These are phyloP conservation scores for Siniperca chuatsi DNA, from an alignment of 2,113 vertebrate species.

Conservation along the genomic window DNA sequence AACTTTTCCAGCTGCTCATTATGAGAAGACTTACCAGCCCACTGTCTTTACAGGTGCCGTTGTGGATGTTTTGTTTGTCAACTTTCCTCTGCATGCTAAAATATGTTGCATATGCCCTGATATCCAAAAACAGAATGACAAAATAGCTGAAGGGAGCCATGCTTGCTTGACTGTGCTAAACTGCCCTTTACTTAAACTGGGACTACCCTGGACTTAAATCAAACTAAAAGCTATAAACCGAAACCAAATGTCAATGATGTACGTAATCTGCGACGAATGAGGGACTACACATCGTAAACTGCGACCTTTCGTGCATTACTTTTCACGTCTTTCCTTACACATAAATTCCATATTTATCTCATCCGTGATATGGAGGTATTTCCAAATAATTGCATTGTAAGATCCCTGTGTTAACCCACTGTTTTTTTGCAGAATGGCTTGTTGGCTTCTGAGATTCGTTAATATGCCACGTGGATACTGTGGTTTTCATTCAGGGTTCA, in stretches of 20 bases:
- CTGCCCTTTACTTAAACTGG: too few relatives aligned
- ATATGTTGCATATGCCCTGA: neutral
- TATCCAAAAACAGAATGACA: neutral
- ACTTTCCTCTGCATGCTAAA: neutral
- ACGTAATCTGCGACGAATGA: neutral
- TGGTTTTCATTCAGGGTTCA: neutral
- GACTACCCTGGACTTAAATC: too few relatives aligned
- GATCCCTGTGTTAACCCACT: neutral
- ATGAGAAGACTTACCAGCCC: constrained; percentile 87
- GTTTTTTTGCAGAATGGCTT: neutral
- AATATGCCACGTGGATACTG: too few relatives aligned
- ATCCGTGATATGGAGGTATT: too few relatives aligned
- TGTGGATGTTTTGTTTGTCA: neutral
- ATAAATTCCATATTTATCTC: too few relatives aligned
- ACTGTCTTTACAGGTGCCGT: constrained; percentile 78
- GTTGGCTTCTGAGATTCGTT: too few relatives aligned
- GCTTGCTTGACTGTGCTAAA: neutral
- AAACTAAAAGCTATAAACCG: neutral
- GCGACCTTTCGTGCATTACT: too few relatives aligned
- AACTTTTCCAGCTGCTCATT: constrained; percentile 69
- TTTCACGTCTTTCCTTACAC: neutral
- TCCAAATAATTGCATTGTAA: neutral
- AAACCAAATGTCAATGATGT: neutral
- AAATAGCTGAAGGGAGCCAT: too few relatives aligned
- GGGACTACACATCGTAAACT: too few relatives aligned